Evolutionary conservation across 1,140 invertebrate species (phyloP).

Genomic region (Sinonovacula constricta): DNA sequence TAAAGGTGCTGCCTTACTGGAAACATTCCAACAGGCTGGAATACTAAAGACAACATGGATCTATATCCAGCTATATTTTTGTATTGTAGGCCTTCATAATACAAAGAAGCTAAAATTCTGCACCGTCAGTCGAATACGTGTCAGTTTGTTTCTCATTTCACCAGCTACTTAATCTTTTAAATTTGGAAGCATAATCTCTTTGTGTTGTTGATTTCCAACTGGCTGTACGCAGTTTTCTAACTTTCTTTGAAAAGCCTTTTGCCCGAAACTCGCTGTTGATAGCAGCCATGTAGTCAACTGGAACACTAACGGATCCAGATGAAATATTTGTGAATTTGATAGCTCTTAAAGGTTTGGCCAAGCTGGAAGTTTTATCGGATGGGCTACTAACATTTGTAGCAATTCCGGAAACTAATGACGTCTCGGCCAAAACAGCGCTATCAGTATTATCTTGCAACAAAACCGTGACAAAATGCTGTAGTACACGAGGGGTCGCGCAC

Average conservation of each 20-base stretch:
- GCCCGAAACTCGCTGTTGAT: slow-evolving; percentile 17
- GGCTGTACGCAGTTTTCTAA: not conserved
- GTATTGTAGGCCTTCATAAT: slow-evolving; percentile 20
- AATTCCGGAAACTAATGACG: too few relatives aligned
- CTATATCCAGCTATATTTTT: slow-evolving; percentile 26
- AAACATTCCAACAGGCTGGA: slow-evolving; percentile 1
- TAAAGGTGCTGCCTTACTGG: slow-evolving; percentile 27
- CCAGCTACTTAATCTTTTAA: slow-evolving; percentile 33
- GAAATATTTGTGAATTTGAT: not conserved
- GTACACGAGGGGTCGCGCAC: slow-evolving; percentile 2
- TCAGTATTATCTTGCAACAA: slow-evolving; percentile 38
- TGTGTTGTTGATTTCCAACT: slow-evolving; percentile 1
- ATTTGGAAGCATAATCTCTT: too few relatives aligned
- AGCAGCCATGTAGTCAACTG: slow-evolving; percentile 40
- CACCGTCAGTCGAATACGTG: not conserved
- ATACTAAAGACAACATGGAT: slow-evolving; percentile 35
- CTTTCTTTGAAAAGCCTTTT: slow-evolving; percentile 30
- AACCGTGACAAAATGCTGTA: slow-evolving; percentile 26
- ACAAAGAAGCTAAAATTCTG: slow-evolving; percentile 24
- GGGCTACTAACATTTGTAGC: too few relatives aligned
- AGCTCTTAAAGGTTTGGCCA: slow-evolving; percentile 9
- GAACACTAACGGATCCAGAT: slow-evolving; percentile 1
- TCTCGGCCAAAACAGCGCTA: slow-evolving; percentile 37
- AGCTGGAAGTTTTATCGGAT: slow-evolving; percentile 8
- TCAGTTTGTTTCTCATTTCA: slow-evolving; percentile 21